A percentile compares a stretch with the other conserved stretches of the same genome.
phyloP scores from a whole-genome alignment of 2,888 invertebrate genomes.

The Acleris literana region DNA sequence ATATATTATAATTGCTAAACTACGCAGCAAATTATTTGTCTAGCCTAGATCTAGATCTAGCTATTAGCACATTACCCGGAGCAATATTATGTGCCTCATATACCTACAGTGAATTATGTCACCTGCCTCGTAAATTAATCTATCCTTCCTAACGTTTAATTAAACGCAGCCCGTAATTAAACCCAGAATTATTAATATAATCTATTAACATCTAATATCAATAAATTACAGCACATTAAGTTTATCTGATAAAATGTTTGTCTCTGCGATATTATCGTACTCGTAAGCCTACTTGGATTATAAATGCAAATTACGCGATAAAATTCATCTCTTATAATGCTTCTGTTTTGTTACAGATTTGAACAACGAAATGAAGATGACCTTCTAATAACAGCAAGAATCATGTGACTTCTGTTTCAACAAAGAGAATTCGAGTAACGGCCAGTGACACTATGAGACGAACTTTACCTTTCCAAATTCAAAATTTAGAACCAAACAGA shows the following conservation, averaged over 20 bases:
- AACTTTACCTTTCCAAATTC: conserved; percentile 12
- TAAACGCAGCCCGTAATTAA: background rate
- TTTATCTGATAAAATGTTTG: conserved; percentile 14
- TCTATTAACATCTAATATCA: conserved; percentile 10
- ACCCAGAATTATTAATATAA: conserved; percentile 6
- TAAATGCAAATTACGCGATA: conserved; percentile 24
- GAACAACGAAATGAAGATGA: conserved; percentile 35
- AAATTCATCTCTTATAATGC: conserved; percentile 33
- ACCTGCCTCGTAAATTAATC: conserved; percentile 23
- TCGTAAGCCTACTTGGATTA: conserved; percentile 17
- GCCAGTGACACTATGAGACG: conserved; percentile 36
- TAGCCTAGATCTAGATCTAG: conserved; percentile 2
- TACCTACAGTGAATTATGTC: background rate
- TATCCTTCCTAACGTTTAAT: conserved; percentile 2
- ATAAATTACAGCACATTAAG: conserved; percentile 5
- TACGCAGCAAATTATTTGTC: background rate
- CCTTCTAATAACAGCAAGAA: conserved; percentile 3
- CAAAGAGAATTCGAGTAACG: conserved; percentile 15
- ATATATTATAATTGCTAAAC: background rate
- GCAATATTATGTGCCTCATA: background rate
- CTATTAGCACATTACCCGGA: background rate
- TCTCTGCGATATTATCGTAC: conserved; percentile 6
- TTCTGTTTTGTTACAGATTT: conserved; percentile 47
- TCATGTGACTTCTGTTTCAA: conserved; percentile 8
- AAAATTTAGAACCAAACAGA: conserved; percentile 47